These are phyloP conservation scores for Stenichneumon culpator DNA, from an alignment of 2,888 invertebrate genomes.

Conservation along the genomic window DNA sequence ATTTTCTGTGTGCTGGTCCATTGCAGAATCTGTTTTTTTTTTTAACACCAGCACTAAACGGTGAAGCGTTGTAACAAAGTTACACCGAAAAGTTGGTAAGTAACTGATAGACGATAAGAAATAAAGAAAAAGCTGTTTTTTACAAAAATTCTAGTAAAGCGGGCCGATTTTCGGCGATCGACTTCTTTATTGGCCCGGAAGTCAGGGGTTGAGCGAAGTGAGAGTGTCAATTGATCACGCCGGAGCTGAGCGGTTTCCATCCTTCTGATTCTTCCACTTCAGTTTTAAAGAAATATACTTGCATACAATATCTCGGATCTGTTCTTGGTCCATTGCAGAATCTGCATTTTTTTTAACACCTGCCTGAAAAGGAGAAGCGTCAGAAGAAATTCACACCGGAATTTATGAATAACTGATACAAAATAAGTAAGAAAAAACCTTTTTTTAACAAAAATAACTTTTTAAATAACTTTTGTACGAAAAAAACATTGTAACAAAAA, in stretches of 20 bases:
- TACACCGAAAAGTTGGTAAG: too few species aligned
- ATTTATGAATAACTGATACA: too few species aligned
- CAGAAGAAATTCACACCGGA: too few species aligned
- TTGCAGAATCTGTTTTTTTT: not conserved
- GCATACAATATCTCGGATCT: not conserved
- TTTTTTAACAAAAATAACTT: too few species aligned
- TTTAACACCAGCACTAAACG: too few species aligned
- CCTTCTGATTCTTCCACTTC: not conserved
- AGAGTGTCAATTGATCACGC: conserved; percentile 26
- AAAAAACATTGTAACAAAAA: not conserved
- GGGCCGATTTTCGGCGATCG: not conserved
- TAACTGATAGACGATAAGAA: not conserved
- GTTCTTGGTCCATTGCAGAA: not conserved
- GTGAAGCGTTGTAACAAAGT: too few species aligned
- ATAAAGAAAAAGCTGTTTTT: not conserved
- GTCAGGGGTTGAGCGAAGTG: not conserved
- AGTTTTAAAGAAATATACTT: too few species aligned
- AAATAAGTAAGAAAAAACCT: not conserved
- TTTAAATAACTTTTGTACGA: too few species aligned
- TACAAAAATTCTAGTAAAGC: not conserved
- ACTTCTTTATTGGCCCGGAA: conserved; percentile 36
- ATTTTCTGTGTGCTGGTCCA: too few species aligned
- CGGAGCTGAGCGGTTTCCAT: not conserved
- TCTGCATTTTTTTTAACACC: not conserved
- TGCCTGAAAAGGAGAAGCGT: too few species aligned